These are phyloP conservation scores for Aricia agestis DNA, from an alignment of 1,140 invertebrate species.

Conservation along the genomic window DNA sequence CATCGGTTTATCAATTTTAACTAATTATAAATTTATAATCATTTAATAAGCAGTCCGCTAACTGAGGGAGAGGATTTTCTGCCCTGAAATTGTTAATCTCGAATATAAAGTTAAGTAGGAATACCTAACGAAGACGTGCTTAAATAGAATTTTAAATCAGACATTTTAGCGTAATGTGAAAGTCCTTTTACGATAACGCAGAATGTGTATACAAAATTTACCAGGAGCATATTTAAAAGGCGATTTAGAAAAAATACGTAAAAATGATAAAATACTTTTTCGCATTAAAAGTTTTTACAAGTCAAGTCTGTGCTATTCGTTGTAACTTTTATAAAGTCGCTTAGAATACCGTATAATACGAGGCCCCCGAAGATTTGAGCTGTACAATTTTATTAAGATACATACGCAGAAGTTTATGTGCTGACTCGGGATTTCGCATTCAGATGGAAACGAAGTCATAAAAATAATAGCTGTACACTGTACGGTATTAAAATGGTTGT, in stretches of 20 bases:
- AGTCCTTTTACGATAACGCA: neutral
- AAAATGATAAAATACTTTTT: slow-evolving; percentile 4
- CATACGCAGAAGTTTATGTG: neutral
- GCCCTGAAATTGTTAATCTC: neutral
- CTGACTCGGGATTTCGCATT: neutral
- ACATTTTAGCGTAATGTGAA: neutral
- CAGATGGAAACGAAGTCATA: neutral
- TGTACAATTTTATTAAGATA: slow-evolving; percentile 1
- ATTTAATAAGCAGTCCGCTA: neutral
- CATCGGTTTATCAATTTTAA: neutral
- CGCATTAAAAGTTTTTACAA: neutral
- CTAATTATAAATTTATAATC: neutral
- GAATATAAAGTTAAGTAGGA: neutral
- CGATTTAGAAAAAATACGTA: neutral
- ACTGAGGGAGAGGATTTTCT: neutral
- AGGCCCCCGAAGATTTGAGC: neutral
- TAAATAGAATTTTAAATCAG: neutral
- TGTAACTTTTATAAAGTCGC: slow-evolving; percentile 1
- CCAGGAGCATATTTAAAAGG: neutral
- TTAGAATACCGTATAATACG: slow-evolving; percentile 1
- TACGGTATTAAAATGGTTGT: neutral
- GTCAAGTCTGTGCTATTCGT: neutral
- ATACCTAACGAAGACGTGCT: neutral
- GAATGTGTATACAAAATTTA: neutral
- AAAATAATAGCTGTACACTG: neutral